Evolutionary conservation across 2,797 vertebrate species (phyloP).

Genomic region (Columba guinea): DNA sequence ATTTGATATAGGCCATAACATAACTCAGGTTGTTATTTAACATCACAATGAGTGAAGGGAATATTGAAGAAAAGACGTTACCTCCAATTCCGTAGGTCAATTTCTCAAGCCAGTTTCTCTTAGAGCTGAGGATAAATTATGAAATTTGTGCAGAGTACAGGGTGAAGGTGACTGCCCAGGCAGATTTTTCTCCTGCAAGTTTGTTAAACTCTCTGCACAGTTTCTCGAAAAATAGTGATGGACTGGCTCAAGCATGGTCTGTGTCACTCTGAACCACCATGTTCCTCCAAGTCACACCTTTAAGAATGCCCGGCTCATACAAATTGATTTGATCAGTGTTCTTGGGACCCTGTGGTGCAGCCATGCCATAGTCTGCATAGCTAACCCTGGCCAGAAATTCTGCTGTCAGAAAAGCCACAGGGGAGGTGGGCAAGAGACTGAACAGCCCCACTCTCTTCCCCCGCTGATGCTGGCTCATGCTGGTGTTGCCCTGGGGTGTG

Average conservation of each 20-base stretch:
- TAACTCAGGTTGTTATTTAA: not conserved
- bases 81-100: not conserved
- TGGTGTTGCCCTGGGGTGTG: not conserved
- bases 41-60: not conserved
- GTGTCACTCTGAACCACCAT: not conserved
- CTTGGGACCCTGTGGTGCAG: not conserved
- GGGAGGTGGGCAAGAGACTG: not conserved
- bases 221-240: not conserved
- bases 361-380: fast-evolving
- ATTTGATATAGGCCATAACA: not conserved
- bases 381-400: not conserved
- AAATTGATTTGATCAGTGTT: not conserved
- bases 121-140: not conserved
- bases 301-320: not conserved
- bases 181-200: not conserved
- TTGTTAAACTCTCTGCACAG: not conserved
- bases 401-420: not conserved
- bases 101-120: not conserved
- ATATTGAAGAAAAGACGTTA: not conserved
- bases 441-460: not conserved
- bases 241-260: not conserved
- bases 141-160: not conserved
- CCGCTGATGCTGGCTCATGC: fast-evolving
- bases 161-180: not conserved
- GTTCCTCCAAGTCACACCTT: not conserved